Evolutionary conservation across 1,140 invertebrate species (phyloP).

Genomic region (Ips nitidus): DNA sequence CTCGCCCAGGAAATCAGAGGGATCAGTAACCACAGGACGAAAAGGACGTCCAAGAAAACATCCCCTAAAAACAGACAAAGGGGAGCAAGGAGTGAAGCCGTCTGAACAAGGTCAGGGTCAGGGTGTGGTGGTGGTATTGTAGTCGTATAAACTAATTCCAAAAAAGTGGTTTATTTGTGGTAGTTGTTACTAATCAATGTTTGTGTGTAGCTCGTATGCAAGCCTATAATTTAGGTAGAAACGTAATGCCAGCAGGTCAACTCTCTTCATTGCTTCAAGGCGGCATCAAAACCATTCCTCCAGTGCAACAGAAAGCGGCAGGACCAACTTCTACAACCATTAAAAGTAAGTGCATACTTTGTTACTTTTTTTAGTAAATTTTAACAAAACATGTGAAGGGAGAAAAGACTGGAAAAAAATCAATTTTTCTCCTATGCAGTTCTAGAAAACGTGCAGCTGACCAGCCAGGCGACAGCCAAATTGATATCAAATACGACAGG

Average conservation of each 20-base stretch:
- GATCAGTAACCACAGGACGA: not conserved
- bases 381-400: no score
- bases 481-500: constrained; percentile 39
- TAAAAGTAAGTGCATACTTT: constrained; percentile 39
- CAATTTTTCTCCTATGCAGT: constrained; percentile 30
- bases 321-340: constrained; percentile 38
- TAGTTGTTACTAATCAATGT: not conserved
- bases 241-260: constrained; percentile 29
- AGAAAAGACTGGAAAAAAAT: no score
- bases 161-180: no score
- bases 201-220: constrained; percentile 38
- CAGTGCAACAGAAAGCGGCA: constrained; percentile 33
- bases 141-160: no score
- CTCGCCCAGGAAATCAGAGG: not conserved
- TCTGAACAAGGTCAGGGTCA: not conserved
- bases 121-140: not conserved
- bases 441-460: constrained; percentile 46
- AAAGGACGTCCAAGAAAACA: not conserved
- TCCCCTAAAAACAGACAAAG: no score
- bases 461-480: constrained; percentile 38
- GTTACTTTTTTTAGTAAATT: not conserved
- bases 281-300: constrained; percentile 37
- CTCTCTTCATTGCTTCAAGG: constrained; percentile 42
- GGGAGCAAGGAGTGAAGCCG: constrained; percentile 1
- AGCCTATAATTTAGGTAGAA: constrained; percentile 36